Evolutionary conservation across 2,113 vertebrate genomes (phyloP).

Genomic region (Gulo gulo): DNA sequence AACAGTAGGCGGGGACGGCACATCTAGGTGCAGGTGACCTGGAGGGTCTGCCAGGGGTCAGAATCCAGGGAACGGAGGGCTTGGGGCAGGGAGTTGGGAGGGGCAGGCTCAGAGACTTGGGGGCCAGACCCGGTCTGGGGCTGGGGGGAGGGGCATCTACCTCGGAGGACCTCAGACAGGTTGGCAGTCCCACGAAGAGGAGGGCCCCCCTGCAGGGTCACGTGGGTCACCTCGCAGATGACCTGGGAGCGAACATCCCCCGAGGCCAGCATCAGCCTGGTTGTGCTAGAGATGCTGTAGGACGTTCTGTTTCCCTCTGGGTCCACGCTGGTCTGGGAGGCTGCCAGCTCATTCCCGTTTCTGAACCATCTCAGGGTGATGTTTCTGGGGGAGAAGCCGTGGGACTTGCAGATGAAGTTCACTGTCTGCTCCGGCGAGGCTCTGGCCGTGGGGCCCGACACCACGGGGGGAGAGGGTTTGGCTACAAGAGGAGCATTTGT

Average conservation of each 20-base stretch:
- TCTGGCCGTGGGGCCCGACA: too few species aligned
- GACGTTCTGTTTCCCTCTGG: too few species aligned
- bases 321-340: too few species aligned
- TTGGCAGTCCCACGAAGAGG: conserved; percentile 54
- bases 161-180: conserved; percentile 56
- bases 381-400: too few species aligned
- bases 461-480: too few species aligned
- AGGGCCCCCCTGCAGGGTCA: neutral
- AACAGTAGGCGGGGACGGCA: neutral
- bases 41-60: neutral
- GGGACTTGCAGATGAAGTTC: too few species aligned
- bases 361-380: too few species aligned
- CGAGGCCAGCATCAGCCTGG: too few species aligned
- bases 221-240: conserved; percentile 59
- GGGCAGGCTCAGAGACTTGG: neutral
- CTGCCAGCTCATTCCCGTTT: too few species aligned
- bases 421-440: too few species aligned
- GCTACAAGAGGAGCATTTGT: conserved; percentile 32
- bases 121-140: neutral
- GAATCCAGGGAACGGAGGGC: rapidly evolving
- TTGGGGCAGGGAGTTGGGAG: neutral
- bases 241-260: neutral
- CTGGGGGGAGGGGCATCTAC: neutral
- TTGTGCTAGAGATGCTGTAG: too few species aligned
- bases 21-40: rapidly evolving